Evolutionary conservation across 37 sponge, comb jelly and placozoan genomes (phyloP).

Genomic region (Petrosia ficiformis): DNA sequence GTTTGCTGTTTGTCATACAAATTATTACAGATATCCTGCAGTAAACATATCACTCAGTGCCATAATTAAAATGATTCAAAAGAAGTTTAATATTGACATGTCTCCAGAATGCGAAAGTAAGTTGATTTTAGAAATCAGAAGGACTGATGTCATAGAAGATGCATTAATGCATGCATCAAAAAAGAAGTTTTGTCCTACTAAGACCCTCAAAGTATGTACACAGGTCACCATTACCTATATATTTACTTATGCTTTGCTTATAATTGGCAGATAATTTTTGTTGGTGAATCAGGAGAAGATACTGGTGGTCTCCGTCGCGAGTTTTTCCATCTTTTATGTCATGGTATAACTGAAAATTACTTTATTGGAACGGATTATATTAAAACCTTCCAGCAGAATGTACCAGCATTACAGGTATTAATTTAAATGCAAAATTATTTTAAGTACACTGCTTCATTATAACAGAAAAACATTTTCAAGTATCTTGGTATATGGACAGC

Average conservation of each 20-base stretch:
- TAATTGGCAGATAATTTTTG: not conserved
- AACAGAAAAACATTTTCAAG: not conserved
- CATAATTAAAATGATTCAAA: no score
- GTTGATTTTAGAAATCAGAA: not conserved
- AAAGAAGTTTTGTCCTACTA: not conserved
- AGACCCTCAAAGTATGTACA: not conserved
- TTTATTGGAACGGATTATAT: not conserved
- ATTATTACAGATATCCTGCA: no score
- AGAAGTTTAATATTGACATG: no score
- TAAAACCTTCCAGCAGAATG: no score
- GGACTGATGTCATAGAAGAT: not conserved
- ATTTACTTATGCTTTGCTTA: not conserved
- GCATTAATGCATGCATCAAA: not conserved
- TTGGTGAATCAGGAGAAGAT: constrained; percentile 14
- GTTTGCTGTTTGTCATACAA: constrained; percentile 14
- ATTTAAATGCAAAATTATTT: no score
- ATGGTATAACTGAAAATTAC: not conserved
- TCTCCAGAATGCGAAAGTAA: no score
- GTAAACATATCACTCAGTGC: no score
- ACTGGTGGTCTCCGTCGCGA: not conserved
- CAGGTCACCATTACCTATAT: no score
- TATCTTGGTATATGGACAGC: not conserved
- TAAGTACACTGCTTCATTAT: no score
- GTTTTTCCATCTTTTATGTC: not conserved
- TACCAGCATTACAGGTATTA: no score